A percentile compares a stretch with the other conserved stretches of the same genome.
Evolutionary conservation across 1,140 invertebrate species (phyloP).

Genomic region (Drosophila arizonae): DNA sequence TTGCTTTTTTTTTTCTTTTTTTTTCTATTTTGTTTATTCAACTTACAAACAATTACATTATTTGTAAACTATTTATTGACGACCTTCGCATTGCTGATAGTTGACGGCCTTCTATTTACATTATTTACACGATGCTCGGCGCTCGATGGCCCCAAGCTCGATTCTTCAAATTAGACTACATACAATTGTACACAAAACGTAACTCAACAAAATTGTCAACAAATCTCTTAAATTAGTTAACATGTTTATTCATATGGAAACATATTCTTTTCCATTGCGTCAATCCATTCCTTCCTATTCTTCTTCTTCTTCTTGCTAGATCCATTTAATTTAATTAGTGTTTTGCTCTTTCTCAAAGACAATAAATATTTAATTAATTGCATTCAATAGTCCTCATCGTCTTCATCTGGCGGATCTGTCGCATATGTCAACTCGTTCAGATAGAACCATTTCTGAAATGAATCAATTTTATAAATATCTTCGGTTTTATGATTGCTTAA

Average conservation of each 20-base stretch:
- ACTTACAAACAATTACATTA: constrained; percentile 68
- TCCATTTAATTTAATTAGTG: constrained; percentile 65
- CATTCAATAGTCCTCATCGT: constrained; percentile 80
- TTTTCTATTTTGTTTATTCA: constrained; percentile 45
- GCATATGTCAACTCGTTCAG: constrained; percentile 86
- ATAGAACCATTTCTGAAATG: constrained; percentile 84
- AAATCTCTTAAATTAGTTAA: constrained; percentile 69
- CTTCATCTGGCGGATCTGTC: constrained; percentile 85
- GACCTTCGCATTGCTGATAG: constrained; percentile 45
- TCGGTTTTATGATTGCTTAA: neutral
- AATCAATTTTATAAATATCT: constrained; percentile 3
- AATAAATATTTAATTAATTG: constrained; percentile 71
- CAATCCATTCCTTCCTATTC: constrained; percentile 17
- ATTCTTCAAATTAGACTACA: constrained; percentile 62
- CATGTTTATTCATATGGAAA: constrained; percentile 46
- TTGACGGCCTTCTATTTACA: constrained; percentile 71
- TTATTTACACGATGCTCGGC: constrained; percentile 72
- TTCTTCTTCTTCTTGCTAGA: constrained; percentile 5
- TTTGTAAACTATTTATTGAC: constrained; percentile 74
- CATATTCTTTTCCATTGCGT: constrained; percentile 23
- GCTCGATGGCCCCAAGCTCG: constrained; percentile 9
- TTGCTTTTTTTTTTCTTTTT: too few relatives aligned
- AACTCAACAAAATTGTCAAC: constrained; percentile 76
- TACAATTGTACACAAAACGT: constrained; percentile 64
- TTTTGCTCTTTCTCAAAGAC: constrained; percentile 51